Evolutionary conservation across 2,797 vertebrate species (phyloP).

Genomic region (Acanthiza pusilla): DNA sequence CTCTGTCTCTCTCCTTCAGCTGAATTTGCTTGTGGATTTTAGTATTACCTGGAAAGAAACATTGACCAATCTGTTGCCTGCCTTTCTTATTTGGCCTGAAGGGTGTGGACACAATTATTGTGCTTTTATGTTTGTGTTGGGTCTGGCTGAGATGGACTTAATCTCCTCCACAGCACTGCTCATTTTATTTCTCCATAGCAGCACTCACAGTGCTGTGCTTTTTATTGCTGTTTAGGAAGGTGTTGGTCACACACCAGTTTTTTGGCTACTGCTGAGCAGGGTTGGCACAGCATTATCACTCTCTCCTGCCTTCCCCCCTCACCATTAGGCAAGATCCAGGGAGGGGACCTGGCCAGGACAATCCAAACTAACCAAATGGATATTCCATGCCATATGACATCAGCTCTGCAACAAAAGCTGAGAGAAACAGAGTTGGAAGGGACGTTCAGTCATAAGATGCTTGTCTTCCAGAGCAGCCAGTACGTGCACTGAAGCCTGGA

Average conservation of each 20-base stretch:
- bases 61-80: neutral
- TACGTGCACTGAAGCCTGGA: neutral
- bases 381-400: no score
- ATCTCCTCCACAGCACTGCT: neutral
- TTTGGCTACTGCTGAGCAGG: neutral
- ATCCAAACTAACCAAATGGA: neutral
- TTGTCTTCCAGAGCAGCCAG: neutral
- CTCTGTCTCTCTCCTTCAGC: neutral
- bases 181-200: neutral
- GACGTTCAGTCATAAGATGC: rapidly evolving
- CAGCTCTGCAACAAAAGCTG: neutral
- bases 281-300: neutral
- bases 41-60: neutral
- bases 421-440: rapidly evolving
- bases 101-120: neutral
- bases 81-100: no score
- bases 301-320: rapidly evolving
- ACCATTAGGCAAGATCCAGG: neutral
- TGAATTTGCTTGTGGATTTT: neutral
- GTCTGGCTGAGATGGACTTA: neutral
- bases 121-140: neutral
- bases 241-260: neutral
- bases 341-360: neutral
- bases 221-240: neutral
- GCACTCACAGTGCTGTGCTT: no score